Conservation (phyloP, 2,113 vertebrate genomes). For the Alethe diademata region DNA sequence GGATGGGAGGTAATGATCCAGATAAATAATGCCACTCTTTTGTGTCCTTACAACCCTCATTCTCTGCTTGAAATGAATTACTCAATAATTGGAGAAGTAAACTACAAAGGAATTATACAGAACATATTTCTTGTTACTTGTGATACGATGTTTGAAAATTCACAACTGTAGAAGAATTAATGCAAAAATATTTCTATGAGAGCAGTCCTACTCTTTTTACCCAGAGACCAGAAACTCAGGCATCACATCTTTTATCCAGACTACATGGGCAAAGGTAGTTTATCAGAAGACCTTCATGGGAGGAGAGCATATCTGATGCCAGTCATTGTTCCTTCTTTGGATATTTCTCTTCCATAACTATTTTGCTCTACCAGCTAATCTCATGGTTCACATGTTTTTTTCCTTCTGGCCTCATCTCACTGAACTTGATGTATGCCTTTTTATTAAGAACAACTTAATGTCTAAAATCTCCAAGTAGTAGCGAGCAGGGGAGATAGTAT, state of each 20-base stretch:
- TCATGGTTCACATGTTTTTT: not conserved
- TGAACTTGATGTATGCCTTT: not conserved
- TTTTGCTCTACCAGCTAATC: not conserved
- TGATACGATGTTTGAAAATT: not conserved
- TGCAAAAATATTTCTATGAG: not conserved
- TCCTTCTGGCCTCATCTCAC: not conserved
- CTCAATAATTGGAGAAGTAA: not conserved
- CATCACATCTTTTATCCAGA: not conserved
- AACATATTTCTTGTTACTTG: not conserved
- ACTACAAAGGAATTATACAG: not conserved
- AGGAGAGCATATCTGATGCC: not conserved
- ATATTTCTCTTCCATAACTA: not conserved
- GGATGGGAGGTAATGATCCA: rapidly evolving
- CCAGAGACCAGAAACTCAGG: not conserved
- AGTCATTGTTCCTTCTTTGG: not conserved
- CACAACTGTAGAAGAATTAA: not conserved
- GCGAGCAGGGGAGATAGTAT: not conserved
- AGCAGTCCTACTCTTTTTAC: not conserved
- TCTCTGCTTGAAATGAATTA: not conserved
- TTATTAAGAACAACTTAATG: not conserved
- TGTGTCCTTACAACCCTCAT: not conserved
- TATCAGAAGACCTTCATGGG: not conserved
- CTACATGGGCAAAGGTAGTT: not conserved
- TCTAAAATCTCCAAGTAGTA: not conserved
- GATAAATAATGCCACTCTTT: not conserved